These are phyloP conservation scores for Pardalotus punctatus DNA, from an alignment of 2,113 vertebrate genomes.

Conservation along the genomic window DNA sequence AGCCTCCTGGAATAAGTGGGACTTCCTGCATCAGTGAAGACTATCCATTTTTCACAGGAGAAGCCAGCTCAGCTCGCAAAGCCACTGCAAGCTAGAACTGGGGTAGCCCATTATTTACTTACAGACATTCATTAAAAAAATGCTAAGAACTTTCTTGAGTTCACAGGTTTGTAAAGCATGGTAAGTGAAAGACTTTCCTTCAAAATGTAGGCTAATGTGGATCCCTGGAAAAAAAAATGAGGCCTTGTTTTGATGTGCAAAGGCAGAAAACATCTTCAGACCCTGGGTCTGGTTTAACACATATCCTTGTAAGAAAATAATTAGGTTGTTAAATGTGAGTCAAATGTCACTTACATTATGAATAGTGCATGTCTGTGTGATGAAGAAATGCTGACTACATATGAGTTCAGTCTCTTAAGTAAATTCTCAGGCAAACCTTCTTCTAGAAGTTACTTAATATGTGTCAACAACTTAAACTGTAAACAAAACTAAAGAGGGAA, in stretches of 20 bases:
- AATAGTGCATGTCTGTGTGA: slow-evolving; percentile 41
- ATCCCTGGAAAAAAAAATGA: background rate
- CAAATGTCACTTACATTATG: slow-evolving; percentile 63
- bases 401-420: slow-evolving; percentile 57
- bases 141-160: background rate
- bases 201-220: slow-evolving; percentile 17
- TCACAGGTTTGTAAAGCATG: slow-evolving; percentile 11
- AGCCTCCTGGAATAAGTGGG: background rate
- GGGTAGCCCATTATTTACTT: background rate
- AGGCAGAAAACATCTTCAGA: slow-evolving; percentile 44
- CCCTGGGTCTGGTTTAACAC: slow-evolving; percentile 41
- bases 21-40: background rate
- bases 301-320: slow-evolving; percentile 65
- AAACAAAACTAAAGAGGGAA: slow-evolving; percentile 47
- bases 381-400: slow-evolving; percentile 65
- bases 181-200: background rate
- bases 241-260: slow-evolving; percentile 12
- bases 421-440: slow-evolving; percentile 54
- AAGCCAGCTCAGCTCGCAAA: background rate
- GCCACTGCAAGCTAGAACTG: background rate
- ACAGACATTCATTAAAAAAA: background rate
- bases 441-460: slow-evolving; percentile 57
- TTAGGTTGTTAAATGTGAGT: slow-evolving; percentile 63
- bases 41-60: background rate
- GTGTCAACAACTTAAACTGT: slow-evolving; percentile 50